These are phyloP conservation scores for Lottia gigantea DNA, from an alignment of 2,888 invertebrate genomes.

Conservation along the genomic window DNA sequence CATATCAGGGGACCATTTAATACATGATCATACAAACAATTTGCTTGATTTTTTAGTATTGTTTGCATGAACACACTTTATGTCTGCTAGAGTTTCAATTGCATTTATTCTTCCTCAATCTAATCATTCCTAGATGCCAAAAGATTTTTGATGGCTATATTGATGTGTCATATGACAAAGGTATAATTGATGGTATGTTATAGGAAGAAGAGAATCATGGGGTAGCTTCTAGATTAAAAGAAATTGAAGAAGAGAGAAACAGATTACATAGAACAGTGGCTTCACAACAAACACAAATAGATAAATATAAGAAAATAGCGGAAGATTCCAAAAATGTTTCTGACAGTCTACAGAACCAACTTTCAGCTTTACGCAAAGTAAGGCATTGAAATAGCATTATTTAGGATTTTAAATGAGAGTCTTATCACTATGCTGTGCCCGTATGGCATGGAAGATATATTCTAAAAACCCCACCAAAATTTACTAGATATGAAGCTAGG, in stretches of 20 bases:
- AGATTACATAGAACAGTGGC: constrained; percentile 60
- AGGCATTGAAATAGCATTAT: not conserved
- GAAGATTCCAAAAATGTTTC: constrained; percentile 65
- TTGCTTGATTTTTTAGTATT: too few relatives aligned
- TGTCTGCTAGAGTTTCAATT: too few relatives aligned
- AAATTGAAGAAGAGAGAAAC: constrained; percentile 67
- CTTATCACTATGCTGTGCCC: too few relatives aligned
- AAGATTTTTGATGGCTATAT: not conserved
- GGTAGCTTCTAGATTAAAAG: constrained; percentile 60
- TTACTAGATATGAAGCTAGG: too few relatives aligned
- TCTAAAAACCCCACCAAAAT: not conserved
- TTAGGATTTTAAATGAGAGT: too few relatives aligned
- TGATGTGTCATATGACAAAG: not conserved
- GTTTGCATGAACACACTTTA: too few relatives aligned
- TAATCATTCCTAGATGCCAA: too few relatives aligned
- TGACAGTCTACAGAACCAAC: constrained; percentile 62
- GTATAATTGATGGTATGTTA: not conserved
- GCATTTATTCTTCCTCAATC: too few relatives aligned
- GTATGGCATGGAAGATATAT: too few relatives aligned
- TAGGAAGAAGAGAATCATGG: constrained; percentile 66
- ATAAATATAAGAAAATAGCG: constrained; percentile 66
- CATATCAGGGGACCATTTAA: too few relatives aligned
- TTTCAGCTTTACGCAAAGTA: constrained; percentile 56
- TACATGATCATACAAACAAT: too few relatives aligned
- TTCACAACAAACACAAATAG: constrained; percentile 65